Percentiles rank a stretch among this genome's conserved stretches.
These are phyloP conservation scores for Pionites leucogaster DNA, from an alignment of 2,113 vertebrate genomes.

Conservation along the genomic window DNA sequence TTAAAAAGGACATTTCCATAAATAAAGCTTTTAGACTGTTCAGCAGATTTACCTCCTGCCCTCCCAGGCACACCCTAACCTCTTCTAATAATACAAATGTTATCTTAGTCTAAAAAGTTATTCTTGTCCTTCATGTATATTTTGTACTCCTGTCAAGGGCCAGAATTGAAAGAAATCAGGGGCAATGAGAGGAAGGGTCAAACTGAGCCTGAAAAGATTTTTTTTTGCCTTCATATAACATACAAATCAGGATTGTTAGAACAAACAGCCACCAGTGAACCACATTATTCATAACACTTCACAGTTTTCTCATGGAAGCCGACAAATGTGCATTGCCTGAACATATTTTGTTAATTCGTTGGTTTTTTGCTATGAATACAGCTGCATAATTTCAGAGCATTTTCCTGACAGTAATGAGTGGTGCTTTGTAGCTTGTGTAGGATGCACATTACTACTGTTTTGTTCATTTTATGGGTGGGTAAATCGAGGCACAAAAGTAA, in stretches of 20 bases:
- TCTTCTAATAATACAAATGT: conserved; percentile 45
- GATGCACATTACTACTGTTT: background rate
- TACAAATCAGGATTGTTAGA: conserved; percentile 29
- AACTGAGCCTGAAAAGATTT: conserved; percentile 11
- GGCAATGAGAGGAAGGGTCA: conserved; percentile 22
- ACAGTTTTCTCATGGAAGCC: conserved; percentile 59
- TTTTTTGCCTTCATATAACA: background rate
- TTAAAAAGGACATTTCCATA: background rate
- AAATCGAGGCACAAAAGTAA: background rate
- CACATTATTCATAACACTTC: conserved; percentile 65
- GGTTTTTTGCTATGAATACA: conserved; percentile 26
- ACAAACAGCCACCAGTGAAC: conserved; percentile 35
- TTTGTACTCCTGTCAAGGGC: conserved; percentile 28
- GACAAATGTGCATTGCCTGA: conserved; percentile 57
- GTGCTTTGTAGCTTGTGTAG: background rate
- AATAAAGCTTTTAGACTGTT: conserved; percentile 45
- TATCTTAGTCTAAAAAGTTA: conserved; percentile 30
- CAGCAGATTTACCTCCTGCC: conserved; percentile 53
- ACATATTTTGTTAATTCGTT: conserved; percentile 61
- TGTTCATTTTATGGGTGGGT: background rate
- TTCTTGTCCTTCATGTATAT: conserved; percentile 33
- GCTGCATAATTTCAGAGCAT: conserved; percentile 40
- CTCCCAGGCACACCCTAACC: conserved; percentile 55
- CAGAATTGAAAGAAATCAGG: conserved; percentile 20
- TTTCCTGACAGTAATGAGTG: conserved; percentile 33